Conservation (phyloP, 23 tunicate genomes). For the Trididemnum nubilum region DNA sequence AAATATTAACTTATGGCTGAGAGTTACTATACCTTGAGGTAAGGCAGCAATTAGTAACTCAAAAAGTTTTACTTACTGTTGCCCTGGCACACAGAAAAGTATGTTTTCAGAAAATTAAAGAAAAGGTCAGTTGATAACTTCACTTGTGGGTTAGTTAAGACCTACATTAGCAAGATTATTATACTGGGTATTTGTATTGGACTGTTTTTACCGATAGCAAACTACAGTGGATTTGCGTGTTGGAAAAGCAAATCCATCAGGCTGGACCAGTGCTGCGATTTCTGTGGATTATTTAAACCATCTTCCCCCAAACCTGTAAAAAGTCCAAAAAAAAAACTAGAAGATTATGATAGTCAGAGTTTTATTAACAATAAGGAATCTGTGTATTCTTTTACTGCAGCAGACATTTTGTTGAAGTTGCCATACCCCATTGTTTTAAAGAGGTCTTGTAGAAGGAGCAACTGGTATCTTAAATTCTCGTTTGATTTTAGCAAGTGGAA, state of each 20-base stretch:
- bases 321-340: not conserved
- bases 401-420: not conserved
- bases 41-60: not conserved
- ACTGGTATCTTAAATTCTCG: not conserved
- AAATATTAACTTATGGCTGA: not conserved
- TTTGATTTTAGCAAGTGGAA: not conserved
- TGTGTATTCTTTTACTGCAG: not conserved
- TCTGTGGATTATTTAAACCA: too few species aligned
- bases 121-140: not conserved
- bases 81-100: not conserved
- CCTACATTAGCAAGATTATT: not conserved
- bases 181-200: too few species aligned
- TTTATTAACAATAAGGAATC: not conserved
- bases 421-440: not conserved
- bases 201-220: not conserved
- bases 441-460: not conserved
- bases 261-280: too few species aligned
- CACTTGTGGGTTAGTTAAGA: not conserved
- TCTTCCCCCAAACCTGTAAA: too few species aligned
- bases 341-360: not conserved
- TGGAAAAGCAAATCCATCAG: too few species aligned
- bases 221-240: too few species aligned
- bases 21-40: not conserved
- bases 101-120: not conserved
- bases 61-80: not conserved